Evolutionary conservation across 2,797 vertebrate genomes (phyloP), one percentile per base, ranked within the genome.

Genomic region (Chrysocyon brachyurus): DNA sequence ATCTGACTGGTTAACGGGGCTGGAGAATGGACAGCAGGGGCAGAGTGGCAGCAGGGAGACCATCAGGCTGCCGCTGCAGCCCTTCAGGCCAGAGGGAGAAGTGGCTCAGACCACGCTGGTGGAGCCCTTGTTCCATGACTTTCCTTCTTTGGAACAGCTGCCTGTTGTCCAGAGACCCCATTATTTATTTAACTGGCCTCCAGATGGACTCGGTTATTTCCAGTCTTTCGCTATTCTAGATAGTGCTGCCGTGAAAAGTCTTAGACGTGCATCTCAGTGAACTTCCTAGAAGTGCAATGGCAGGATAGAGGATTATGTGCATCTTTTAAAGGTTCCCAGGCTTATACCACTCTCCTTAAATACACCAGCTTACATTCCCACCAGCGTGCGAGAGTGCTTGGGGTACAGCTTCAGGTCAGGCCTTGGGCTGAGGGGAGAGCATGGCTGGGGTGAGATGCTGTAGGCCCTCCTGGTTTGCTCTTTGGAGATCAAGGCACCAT

Each of bases 241-340:
- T 31, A 3, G 6, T 1, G 52, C 49, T 68, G n/a, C 19, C 24
- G 0, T 19, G 70, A 94, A 63, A 14, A 36, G 12, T 12, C 57
- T 63, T 52, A 3, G 59, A 17, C 31, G 3, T 28, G 24, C 12
- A 59, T 73, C 83, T 56, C 8, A 10, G 73, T 87, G 86, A 73
- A 78, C 86, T 87, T 87, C 87, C 82, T 87, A 56, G 77, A 88
- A 79, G 83, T 68, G 26, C 46, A 79, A 93, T 78, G 3, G 49
- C 57, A 79, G 82, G 70, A 33, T 19, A 0, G 1, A 90, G 73
- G 86, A n/a, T 26, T 22, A 5, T 19, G n/a, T 59, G 57, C 49
- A 14, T 54, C 64, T 83, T 33, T 52, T 3, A 28, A 73, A 91
- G 72, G 17, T 22, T 83, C 56, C 14, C 54, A 2, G 14, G 56